Conservation (phyloP, 1,140 invertebrate genomes). For the Magallana gigas region DNA sequence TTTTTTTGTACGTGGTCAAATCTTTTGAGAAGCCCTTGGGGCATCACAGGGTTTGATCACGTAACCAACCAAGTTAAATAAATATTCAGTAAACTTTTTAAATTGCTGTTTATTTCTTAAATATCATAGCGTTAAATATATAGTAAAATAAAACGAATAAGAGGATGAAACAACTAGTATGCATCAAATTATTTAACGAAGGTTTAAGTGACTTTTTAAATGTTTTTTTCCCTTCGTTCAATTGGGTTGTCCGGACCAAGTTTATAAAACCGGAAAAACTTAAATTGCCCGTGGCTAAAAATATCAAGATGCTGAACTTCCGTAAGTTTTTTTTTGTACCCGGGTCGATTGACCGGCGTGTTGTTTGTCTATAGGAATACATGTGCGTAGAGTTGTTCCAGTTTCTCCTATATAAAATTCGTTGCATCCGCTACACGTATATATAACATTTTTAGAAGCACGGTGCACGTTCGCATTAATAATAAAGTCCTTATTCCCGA, state of each 20-base stretch:
- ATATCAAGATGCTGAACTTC: not conserved
- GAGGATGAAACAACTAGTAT: not conserved
- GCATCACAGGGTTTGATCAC: no score
- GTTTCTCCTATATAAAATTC: not conserved
- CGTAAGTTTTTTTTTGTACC: not conserved
- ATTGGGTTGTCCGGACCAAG: not conserved
- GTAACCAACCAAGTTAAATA: no score
- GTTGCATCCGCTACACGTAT: not conserved
- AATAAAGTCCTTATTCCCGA: not conserved
- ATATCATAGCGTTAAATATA: no score
- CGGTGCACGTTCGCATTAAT: not conserved
- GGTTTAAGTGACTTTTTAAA: not conserved
- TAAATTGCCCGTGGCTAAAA: not conserved
- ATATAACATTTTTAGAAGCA: not conserved
- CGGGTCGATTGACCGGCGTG: not conserved
- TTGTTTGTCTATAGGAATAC: not conserved
- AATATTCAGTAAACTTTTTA: no score
- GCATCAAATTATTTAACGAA: not conserved
- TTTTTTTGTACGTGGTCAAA: no score
- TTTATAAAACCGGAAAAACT: not conserved
- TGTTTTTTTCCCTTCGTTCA: not conserved
- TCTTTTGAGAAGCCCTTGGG: no score
- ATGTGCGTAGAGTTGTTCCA: not conserved
- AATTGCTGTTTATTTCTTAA: no score
- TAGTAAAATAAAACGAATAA: no score